Percentiles rank a stretch among this genome's conserved stretches.
Conservation (phyloP, 2,113 vertebrate genomes). For the Axis porcinus region DNA sequence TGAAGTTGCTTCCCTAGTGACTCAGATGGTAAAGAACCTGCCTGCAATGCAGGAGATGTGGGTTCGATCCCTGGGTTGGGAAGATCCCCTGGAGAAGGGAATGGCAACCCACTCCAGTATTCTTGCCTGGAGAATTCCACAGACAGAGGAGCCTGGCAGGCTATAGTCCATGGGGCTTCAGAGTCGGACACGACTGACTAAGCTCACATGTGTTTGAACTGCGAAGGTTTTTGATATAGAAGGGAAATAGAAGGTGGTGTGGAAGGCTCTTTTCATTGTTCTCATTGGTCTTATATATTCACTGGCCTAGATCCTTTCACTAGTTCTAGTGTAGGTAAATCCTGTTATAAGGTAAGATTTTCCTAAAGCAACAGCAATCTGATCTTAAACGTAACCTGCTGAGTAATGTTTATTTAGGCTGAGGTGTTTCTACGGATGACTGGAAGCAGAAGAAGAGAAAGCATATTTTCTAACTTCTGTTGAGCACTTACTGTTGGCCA, state of each 20-base stretch:
- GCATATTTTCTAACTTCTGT: background rate
- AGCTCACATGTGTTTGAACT: background rate
- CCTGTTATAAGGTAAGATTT: background rate
- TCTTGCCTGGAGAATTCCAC: background rate
- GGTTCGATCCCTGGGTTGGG: background rate
- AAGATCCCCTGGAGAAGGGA: background rate
- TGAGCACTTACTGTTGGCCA: background rate
- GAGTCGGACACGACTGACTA: background rate
- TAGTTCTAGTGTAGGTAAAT: background rate
- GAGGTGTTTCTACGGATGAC: background rate
- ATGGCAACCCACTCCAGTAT: background rate
- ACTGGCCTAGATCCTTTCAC: background rate
- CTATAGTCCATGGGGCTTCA: background rate
- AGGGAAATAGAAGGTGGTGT: background rate
- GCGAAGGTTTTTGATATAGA: background rate
- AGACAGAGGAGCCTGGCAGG: background rate
- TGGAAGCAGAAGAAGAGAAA: background rate
- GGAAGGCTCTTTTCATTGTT: background rate
- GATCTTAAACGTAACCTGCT: background rate
- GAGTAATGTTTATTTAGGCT: background rate
- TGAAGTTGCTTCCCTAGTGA: background rate
- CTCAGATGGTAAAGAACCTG: background rate
- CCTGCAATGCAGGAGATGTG: background rate
- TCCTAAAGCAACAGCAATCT: background rate
- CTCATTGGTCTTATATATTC: background rate